Conservation (phyloP, 1,140 invertebrate species). For the Harpegnathos saltator region DNA sequence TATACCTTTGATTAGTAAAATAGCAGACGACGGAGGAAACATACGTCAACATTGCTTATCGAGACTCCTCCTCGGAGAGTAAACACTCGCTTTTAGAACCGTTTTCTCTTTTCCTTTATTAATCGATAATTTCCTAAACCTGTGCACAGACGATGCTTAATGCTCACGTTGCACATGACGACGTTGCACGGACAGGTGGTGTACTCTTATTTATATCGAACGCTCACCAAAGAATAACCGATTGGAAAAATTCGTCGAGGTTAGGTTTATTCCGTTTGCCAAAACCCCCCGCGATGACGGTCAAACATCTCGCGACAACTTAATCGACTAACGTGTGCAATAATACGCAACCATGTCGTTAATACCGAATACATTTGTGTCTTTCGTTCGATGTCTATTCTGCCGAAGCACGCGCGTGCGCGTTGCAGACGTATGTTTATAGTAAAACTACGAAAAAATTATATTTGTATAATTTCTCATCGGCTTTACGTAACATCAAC, state of each 20-base stretch:
- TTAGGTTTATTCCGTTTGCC: not conserved
- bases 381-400: conserved; percentile 19
- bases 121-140: conserved; percentile 22
- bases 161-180: conserved; percentile 24
- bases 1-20: too few species aligned
- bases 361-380: conserved; percentile 22
- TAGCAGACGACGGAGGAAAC: too few species aligned
- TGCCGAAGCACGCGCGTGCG: conserved; percentile 19
- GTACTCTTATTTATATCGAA: not conserved
- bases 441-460: conserved; percentile 19
- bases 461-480: conserved; percentile 54
- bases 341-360: not conserved
- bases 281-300: not conserved
- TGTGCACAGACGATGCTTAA: conserved; percentile 26
- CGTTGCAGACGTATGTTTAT: conserved; percentile 28
- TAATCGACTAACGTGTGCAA: not conserved
- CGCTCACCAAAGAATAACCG: not conserved
- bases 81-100: conserved; percentile 11
- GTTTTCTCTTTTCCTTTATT: not conserved
- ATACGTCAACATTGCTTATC: conserved; percentile 14
- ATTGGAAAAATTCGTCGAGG: not conserved
- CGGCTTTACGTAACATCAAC: conserved; percentile 45
- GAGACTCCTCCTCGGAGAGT: conserved; percentile 25
- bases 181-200: not conserved
- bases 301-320: not conserved